Evolutionary conservation across 2,888 invertebrate genomes (phyloP), one percentile per base, ranked within the genome.

Genomic region (Sabellastarte sp.): DNA sequence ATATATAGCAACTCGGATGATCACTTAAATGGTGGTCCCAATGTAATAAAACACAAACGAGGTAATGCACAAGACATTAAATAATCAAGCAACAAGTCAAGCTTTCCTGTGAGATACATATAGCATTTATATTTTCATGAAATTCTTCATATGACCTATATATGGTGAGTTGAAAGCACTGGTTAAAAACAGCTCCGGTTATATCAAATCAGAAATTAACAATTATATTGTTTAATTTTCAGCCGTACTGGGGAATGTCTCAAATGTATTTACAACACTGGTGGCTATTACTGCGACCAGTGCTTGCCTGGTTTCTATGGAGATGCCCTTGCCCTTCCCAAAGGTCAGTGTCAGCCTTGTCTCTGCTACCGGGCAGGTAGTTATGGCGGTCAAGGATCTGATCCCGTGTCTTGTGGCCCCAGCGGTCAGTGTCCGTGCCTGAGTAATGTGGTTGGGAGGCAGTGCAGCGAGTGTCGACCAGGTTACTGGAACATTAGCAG

Each of bases 241-340:
- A 84, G 94, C n/a, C 92, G 91, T 0, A 93, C 92, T 2, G 98
- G 98, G 26, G 93, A 94, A 79, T 99, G 99, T 85, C 86, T 95
- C 55, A 97, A 97, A 84, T 99, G 99, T 84, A 93, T 97, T 72
- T 92, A 94, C 84, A 95, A 95, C 78, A 97, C 97, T 0, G 93
- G 90, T 52, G 98, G 98, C 0, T 87, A 88, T 52, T 90, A 91
- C 79, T 99, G 98, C 81, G 96, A 97, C 72, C 90, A 90, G 76
- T 98, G 98, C 85, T 86, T 95, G 72, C 89, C 92, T 66, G 95
- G 95, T 67, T 95, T 89, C 86, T 98, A 91, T 84, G 99, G 99
- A 5, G 93, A 98, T 81, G 95, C 98, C 0, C 84, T 97, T 31
- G 91, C 92, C 1, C 88, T 91, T 57, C 91, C 2, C 20, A 95